These are phyloP conservation scores for Chaunax sp. DNA, from an alignment of 2,797 vertebrate genomes.

Conservation along the genomic window DNA sequence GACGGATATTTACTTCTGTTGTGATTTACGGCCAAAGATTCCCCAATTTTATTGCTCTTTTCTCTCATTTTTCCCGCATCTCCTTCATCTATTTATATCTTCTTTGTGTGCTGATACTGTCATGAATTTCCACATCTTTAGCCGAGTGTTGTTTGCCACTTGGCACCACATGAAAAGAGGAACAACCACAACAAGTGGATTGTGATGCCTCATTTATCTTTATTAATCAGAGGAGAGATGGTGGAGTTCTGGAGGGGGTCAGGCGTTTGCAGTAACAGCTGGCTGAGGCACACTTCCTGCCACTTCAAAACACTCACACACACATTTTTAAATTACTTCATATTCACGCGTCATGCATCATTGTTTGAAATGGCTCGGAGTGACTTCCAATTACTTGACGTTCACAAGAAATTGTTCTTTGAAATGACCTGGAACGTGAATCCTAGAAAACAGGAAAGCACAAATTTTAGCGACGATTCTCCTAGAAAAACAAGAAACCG, in stretches of 20 bases:
- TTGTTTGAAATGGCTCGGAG: conserved; percentile 49
- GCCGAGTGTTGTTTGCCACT: conserved; percentile 38
- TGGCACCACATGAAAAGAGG: conserved; percentile 47
- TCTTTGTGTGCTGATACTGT: conserved; percentile 11
- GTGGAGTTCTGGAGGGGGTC: conserved; percentile 30
- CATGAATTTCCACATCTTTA: conserved; percentile 21
- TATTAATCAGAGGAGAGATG: conserved; percentile 72
- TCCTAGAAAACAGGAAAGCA: conserved; percentile 16
- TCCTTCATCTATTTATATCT: conserved; percentile 25
- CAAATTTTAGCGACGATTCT: conserved; percentile 13
- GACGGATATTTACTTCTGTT: conserved; percentile 49
- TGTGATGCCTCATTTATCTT: conserved; percentile 71
- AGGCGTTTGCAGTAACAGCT: conserved; percentile 46
- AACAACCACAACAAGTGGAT: conserved; percentile 24
- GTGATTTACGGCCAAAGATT: conserved; percentile 36
- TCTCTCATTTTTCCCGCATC: background rate
- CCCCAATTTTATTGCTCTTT: conserved; percentile 10
- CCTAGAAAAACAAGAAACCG: conserved; percentile 9
- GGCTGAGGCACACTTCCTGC: conserved; percentile 43
- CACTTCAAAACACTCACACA: conserved; percentile 21
- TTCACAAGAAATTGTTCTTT: conserved; percentile 49
- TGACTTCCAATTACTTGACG: conserved; percentile 45
- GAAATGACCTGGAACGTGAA: conserved; percentile 48
- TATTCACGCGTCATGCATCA: conserved; percentile 31
- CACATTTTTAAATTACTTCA: conserved; percentile 25